Base-by-base conservation (phyloP, 2,888 invertebrate genomes). In the Melipona bicolor region DNA sequence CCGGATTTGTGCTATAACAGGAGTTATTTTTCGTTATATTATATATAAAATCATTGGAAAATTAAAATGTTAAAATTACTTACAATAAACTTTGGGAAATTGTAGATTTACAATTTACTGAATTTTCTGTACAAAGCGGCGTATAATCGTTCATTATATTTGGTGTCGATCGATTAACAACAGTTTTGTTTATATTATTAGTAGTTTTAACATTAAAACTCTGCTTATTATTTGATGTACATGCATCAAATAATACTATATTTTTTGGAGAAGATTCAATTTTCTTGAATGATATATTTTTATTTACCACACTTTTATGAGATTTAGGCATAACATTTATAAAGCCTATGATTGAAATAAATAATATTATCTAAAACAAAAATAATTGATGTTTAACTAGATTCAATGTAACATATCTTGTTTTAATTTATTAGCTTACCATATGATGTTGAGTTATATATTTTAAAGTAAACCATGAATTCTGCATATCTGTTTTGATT, bases 231-330 rank as follows among this genome's bases (percentile, higher is more conserved):
- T 21, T 78, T 43, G 52, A 56, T 59, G 11, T 32, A 73, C 6
- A 75, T 0, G 52, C 59, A 36, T 84, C 70, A 17, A 72, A 4
- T 13, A 74, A 17, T 17, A 32, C 21, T 36, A 50, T 76, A 54
- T 84, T 86, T 43, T 74, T 85, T 6, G 73, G 68, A 19, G 78
- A 79, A n/a, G 90, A 87, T 75, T 92, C 92, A n/a, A 94, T 87
- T 88, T 92, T 94, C 83, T 94, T 94, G 32, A 94, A 93, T 5
- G 92, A 83, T n/a, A 93, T 75, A 64, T 87, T 89, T 64, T 83
- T 89, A 81, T 54, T 62, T 49, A 61, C 78, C 77, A 24, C 72
- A 80, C 4, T 83, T 75, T 80, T 90, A 78, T 74, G 59, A 2
- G 86, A 85, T 67, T 85, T 88, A 21, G 89, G 85, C 77, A 85